Base-by-base conservation (phyloP, 2,113 vertebrate species). In the Microcebus murinus region DNA sequence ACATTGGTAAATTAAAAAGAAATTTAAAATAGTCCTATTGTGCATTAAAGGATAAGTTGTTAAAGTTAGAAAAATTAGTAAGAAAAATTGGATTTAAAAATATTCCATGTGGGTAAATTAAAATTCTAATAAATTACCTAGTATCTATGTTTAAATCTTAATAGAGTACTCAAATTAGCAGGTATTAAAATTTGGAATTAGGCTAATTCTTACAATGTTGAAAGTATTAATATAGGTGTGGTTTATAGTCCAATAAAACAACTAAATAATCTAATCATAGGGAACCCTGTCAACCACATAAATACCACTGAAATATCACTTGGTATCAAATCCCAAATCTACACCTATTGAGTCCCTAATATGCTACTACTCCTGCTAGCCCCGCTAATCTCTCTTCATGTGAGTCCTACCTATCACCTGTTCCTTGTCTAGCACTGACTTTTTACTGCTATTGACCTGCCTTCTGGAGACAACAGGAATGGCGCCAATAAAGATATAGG, bases 1-100 rank as follows among this genome's bases (percentile, higher is more conserved):
- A 84, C 84, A n/a, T 48, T 42, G 17, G 6, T n/a, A 91, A 74
- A 79, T 86, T 87, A 90, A 88, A 90, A 88, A 93, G 25, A 93
- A 89, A 25, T 83, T 86, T 52, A 84, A 96, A 95, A 68, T 79
- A 42, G 1, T 18, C 7, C 25, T 39, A 45, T 36, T 83, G 3
- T 55, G 11, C 8, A 57, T 55, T 52, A 36, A 90, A 79, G 27
- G 4, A 9, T 81, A 73, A 61, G 5, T 74, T 90, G n/a, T 65
- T 74, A 71, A 50, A 10, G 2, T 76, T 67, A 76, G 74, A 95
- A 1, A 71, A 83, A 25, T 55, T 87, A 65, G 68, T 95, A 45
- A 61, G 20, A 89, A 87, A 95, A 87, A 84, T 9, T 87, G 1
- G 11, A 70, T 87, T 95, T 57, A n/a, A 96, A 79, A 71, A 85